Evolutionary conservation across 2,888 invertebrate species (phyloP).

Genomic region (Caenorhabditis sp.): DNA sequence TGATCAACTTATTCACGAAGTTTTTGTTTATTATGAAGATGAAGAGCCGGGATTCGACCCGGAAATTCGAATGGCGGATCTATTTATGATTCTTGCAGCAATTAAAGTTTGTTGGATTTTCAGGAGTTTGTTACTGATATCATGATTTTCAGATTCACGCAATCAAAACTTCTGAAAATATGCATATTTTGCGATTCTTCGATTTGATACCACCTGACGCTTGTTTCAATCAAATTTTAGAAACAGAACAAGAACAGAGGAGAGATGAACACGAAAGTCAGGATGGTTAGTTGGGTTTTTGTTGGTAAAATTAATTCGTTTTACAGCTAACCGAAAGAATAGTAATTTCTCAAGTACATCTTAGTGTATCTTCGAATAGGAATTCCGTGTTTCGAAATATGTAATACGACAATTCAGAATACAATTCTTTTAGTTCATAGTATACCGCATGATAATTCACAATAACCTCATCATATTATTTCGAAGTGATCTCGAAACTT

Average conservation of each 20-base stretch:
- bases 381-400: neutral
- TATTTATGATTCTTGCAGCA: constrained; percentile 56
- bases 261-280: neutral
- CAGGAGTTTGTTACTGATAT: no score
- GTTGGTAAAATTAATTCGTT: neutral
- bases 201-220: constrained; percentile 53
- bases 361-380: neutral
- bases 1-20: constrained; percentile 54
- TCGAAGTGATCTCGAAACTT: constrained; percentile 22
- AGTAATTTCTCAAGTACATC: neutral
- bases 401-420: neutral
- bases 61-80: constrained; percentile 59
- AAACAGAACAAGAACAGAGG: neutral
- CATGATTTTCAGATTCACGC: neutral
- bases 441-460: neutral
- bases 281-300: neutral
- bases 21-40: constrained; percentile 52
- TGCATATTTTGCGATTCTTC: no score
- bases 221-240: constrained; percentile 56
- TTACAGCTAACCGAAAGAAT: neutral
- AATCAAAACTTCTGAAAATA: neutral
- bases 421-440: neutral
- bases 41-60: constrained; percentile 43
- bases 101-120: constrained; percentile 56
- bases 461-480: constrained; percentile 36